Evolutionary conservation across 2,113 vertebrate species (phyloP).

Genomic region (Amia ocellicauda): DNA sequence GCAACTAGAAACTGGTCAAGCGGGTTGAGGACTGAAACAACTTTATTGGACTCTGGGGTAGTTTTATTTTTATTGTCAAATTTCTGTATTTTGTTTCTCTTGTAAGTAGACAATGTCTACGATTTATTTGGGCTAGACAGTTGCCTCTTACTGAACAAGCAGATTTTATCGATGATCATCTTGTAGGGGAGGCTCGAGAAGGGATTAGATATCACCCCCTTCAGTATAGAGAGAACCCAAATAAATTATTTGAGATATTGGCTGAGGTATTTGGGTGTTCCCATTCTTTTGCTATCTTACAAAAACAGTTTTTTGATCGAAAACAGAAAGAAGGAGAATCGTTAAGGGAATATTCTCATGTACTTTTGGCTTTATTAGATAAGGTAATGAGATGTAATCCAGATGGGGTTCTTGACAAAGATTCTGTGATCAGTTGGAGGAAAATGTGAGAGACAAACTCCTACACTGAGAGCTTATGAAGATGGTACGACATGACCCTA

Average conservation of each 20-base stretch:
- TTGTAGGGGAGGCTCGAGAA: slow-evolving; percentile 15
- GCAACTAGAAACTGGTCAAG: no score
- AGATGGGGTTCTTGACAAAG: no score
- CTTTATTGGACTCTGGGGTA: no score
- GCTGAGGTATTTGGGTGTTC: slow-evolving; percentile 22
- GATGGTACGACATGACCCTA: neutral
- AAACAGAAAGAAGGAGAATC: slow-evolving; percentile 18
- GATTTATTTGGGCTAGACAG: no score
- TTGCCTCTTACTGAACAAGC: slow-evolving; percentile 12
- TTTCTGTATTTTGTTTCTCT: no score
- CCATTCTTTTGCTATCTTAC: slow-evolving; percentile 17
- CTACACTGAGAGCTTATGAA: slow-evolving; percentile 5
- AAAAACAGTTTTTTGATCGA: slow-evolving; percentile 17
- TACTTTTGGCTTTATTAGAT: slow-evolving; percentile 19
- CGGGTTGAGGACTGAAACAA: no score
- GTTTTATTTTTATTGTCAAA: no score
- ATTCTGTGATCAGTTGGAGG: slow-evolving; percentile 19
- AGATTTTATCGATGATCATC: slow-evolving; percentile 21
- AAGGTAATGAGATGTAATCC: neutral
- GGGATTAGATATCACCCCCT: slow-evolving; percentile 10
- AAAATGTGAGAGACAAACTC: slow-evolving; percentile 15
- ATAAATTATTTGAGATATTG: slow-evolving; percentile 12
- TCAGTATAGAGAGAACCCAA: neutral
- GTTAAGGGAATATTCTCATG: slow-evolving; percentile 23
- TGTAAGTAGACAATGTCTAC: no score